A percentile compares a stretch with the other conserved stretches of the same genome.
phyloP scores from a whole-genome alignment of 2,888 invertebrate genomes.

The Caenorhabditis japonica region DNA sequence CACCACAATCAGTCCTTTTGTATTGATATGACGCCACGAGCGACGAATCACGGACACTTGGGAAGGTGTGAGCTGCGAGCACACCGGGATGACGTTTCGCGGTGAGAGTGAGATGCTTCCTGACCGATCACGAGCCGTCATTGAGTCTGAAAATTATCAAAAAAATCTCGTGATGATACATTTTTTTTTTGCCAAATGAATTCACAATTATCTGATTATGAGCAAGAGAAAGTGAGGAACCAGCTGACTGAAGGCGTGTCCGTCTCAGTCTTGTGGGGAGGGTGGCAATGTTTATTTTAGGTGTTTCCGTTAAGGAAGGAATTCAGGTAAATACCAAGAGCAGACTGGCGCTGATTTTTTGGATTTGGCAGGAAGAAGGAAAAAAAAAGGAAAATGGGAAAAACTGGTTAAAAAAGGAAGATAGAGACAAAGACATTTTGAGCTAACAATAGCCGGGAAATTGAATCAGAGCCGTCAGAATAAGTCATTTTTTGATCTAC shows the following conservation, averaged over 20 bases:
- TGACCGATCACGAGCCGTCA: slow-evolving; percentile 56
- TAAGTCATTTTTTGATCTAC: slow-evolving; percentile 21
- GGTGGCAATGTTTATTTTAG: slow-evolving; percentile 45
- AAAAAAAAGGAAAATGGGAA: slow-evolving; percentile 2
- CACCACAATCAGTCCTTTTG: slow-evolving; percentile 70
- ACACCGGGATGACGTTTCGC: slow-evolving; percentile 57
- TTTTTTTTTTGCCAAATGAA: too few relatives aligned
- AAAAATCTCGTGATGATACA: too few relatives aligned
- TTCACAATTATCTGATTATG: too few relatives aligned
- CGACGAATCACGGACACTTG: slow-evolving; percentile 65
- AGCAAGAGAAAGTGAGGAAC: neutral
- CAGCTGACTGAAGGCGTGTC: slow-evolving; percentile 31
- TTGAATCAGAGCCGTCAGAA: slow-evolving; percentile 3
- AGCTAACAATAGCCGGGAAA: slow-evolving; percentile 10
- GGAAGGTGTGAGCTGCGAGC: slow-evolving; percentile 62
- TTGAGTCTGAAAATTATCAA: slow-evolving; percentile 43
- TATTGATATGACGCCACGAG: slow-evolving; percentile 75
- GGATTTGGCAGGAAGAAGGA: neutral
- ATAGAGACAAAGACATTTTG: too few relatives aligned
- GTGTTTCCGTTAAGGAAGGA: slow-evolving; percentile 20
- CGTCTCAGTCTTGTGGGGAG: neutral
- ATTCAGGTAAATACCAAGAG: neutral
- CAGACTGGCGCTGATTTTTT: too few relatives aligned
- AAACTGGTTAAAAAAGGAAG: too few relatives aligned
- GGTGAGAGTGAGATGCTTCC: slow-evolving; percentile 54